Evolutionary conservation across 2,797 vertebrate genomes (phyloP), one percentile per base, ranked within the genome.

Genomic region (Diplodus sargus): DNA sequence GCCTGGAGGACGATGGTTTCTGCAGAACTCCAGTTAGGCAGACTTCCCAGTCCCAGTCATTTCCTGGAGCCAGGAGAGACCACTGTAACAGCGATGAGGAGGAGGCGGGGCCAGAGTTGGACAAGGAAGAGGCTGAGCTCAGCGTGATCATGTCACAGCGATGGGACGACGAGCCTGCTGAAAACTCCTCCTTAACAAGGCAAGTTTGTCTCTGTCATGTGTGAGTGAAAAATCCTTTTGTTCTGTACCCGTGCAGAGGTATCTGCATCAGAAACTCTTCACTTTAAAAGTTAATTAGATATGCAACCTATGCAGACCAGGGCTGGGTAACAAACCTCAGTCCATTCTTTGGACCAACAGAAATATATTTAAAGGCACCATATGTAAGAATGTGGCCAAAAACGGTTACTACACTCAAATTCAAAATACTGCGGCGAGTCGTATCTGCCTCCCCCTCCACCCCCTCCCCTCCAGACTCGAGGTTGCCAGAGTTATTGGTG

Each of bases 11-110:
- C 70, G 96, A 98, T 76, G 95, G 95, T 23, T 97, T 97, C 93
- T 94, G 92, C 78, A 91, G 90, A 83, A 91, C 93, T 74, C 87
- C 93, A 23, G 86, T 94, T 47, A 93, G 94, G 77, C 92, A 92
- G 42, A 88, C 79, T 64, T 94, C 95, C 57, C 92, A 95, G 63
- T 90, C 94, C 53, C 94, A 93, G 85, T 91, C 94, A 25, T 93
- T 95, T 45, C 90, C 95, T 52, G 95, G 95, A 86, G 93, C 89
- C 56, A 86, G 82, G 72, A 93, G 69, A 91, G 96, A 95, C 87
- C 94, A 91, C 76, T 97, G 96, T 87, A 99, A 99, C 93, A 99
- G 98, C 63, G 98, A 99, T 68, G 98, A 99, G 89, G 98, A 99
- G 93, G 98, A 99, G 93, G 97, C 95, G 25, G 96, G 91, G 42